Evolutionary conservation across 2,797 vertebrate genomes (phyloP).

Genomic region (Streptopelia turtur): DNA sequence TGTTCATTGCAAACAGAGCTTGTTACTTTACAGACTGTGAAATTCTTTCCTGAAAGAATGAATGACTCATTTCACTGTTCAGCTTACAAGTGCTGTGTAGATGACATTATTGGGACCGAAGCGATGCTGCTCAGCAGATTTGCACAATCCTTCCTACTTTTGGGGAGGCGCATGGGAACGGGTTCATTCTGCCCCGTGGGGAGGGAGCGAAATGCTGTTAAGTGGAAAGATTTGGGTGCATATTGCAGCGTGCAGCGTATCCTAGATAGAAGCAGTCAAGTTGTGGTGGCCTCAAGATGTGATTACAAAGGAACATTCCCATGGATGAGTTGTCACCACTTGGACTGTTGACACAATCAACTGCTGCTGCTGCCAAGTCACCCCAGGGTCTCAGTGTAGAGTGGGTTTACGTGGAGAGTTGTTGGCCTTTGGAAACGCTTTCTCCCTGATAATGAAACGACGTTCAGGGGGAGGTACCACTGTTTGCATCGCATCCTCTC

Average conservation of each 20-base stretch:
- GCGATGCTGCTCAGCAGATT: neutral
- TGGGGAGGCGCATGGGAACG: neutral
- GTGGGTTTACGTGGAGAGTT: neutral
- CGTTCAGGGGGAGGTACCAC: neutral
- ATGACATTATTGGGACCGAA: neutral
- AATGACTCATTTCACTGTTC: neutral
- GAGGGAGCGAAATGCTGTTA: neutral
- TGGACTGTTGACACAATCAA: neutral
- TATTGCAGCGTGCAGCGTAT: fast-evolving
- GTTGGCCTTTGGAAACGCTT: neutral
- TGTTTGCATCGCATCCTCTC: neutral
- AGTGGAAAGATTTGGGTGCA: neutral
- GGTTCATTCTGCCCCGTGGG: neutral
- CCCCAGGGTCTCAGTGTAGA: neutral
- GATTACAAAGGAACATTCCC: neutral
- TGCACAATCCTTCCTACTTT: neutral
- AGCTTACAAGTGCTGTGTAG: neutral
- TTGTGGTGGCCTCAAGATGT: neutral
- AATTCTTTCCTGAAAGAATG: neutral
- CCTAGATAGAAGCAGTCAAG: neutral
- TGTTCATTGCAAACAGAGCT: neutral
- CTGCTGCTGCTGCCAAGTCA: neutral
- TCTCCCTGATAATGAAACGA: neutral
- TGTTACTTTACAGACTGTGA: neutral
- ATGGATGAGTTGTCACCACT: neutral